These are phyloP conservation scores for Paramormyrops kingsleyae DNA, from an alignment of 2,113 vertebrate species.

Conservation along the genomic window DNA sequence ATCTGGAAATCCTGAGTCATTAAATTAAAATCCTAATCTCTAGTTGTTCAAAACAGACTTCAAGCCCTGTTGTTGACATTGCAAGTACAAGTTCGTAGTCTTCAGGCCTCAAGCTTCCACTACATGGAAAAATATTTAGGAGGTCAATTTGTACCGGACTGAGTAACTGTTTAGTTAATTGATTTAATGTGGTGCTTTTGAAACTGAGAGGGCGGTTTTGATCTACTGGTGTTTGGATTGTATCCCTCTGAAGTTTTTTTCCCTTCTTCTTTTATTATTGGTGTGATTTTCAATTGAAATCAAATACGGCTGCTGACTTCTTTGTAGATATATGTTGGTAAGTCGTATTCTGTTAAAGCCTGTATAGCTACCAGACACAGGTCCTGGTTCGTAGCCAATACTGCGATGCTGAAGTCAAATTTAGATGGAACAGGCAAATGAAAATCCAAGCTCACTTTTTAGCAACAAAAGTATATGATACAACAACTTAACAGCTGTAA, in stretches of 20 bases:
- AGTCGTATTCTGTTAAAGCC: background rate
- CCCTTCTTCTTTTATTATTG: background rate
- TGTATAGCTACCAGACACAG: background rate
- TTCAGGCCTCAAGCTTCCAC: background rate
- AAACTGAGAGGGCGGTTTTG: background rate
- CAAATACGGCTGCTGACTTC: background rate
- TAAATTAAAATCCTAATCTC: conserved; percentile 13
- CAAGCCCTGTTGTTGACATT: background rate
- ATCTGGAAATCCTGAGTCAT: conserved; percentile 15
- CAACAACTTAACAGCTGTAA: background rate
- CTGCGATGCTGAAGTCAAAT: background rate
- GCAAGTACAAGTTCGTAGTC: background rate
- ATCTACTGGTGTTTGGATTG: conserved; percentile 10
- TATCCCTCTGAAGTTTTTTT: background rate
- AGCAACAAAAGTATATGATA: background rate
- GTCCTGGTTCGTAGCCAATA: background rate
- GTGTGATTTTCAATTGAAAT: conserved; percentile 15
- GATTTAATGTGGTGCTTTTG: conserved; percentile 18
- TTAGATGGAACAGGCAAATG: background rate
- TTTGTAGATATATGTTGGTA: background rate
- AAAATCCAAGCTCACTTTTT: background rate
- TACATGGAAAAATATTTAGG: conserved; percentile 11
- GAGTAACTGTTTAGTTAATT: conserved; percentile 21
- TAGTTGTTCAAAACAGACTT: background rate
- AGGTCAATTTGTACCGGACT: conserved; percentile 10